Base-by-base conservation (phyloP, 2,888 invertebrate genomes). In the Polylopha cassiicola region DNA sequence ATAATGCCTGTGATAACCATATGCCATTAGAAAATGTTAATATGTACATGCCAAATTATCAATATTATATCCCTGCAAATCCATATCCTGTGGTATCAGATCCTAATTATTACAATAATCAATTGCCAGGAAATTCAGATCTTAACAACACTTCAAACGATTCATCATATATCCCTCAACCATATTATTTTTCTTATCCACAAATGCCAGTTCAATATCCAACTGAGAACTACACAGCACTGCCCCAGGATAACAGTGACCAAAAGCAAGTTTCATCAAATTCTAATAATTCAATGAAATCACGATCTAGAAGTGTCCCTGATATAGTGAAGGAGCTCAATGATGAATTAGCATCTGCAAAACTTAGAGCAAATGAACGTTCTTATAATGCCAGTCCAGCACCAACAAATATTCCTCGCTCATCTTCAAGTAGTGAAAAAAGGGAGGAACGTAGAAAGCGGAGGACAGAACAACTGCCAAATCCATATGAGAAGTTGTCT, bases 261-360 rank as follows among this genome's bases (percentile, higher is more conserved):
- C 61, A 54, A 33, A 50, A 54, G 31, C 51, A 53, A 16, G 26
- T 42, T 6, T 46, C 50, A 10, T 37, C 43, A 2, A 55, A 48
- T 30, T 58, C 63, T 22, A 69, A 66, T 29, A 66, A 58, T 37
- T 62, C 62, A 6, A 60, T 72, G 1, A 87, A 84, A 44, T 86
- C 78, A 3, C 73, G 88, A 48, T 89, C 88, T 0, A 81, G 88
- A 52, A 91, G 90, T 70, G 92, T 94, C 23, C 92, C 93, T 0
- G 90, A 92, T 66, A 92, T 94, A 63, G 87, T 94, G 10, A 89
- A 89, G 59, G 92, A 93, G 55, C 77, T 94, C 46, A 90, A 92
- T 66, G 89, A 89, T 49, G 92, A 93, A 67, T 64, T 92, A 21
- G 69, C 63, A 1, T 69, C 60, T 14, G 77, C 86, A 8, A 82